These are phyloP conservation scores for Potorous gilbertii DNA, from an alignment of 2,797 vertebrate species.

Conservation along the genomic window DNA sequence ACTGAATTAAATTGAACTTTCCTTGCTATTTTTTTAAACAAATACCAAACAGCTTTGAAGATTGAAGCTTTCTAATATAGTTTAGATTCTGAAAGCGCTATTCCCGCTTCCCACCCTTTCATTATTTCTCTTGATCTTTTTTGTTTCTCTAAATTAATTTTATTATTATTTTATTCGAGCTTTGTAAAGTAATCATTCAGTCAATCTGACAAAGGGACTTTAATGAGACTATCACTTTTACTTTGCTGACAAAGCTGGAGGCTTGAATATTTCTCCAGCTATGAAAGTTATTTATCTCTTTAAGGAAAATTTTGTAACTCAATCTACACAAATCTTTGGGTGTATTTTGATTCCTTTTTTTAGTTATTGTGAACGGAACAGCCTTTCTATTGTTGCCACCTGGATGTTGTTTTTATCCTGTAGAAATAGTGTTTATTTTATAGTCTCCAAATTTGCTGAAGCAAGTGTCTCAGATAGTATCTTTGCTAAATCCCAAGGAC, in stretches of 20 bases:
- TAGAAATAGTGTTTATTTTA: not conserved
- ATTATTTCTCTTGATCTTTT: not conserved
- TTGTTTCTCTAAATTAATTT: not conserved
- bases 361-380: not conserved
- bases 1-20: too few species aligned
- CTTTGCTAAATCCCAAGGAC: conserved; percentile 15
- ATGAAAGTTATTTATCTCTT: not conserved
- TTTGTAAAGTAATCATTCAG: not conserved
- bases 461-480: not conserved
- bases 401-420: not conserved
- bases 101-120: not conserved
- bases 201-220: not conserved
- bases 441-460: conserved; percentile 10
- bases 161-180: not conserved
- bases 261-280: not conserved
- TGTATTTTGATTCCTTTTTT: not conserved
- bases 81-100: too few species aligned
- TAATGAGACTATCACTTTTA: not conserved
- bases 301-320: not conserved
- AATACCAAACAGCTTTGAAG: too few species aligned
- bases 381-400: conserved; percentile 12
- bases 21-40: too few species aligned
- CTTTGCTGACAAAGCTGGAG: not conserved
- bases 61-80: too few species aligned
- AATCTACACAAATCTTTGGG: not conserved